Evolutionary conservation across 1,140 invertebrate species (phyloP).

Genomic region (Eriocheir sinensis): DNA sequence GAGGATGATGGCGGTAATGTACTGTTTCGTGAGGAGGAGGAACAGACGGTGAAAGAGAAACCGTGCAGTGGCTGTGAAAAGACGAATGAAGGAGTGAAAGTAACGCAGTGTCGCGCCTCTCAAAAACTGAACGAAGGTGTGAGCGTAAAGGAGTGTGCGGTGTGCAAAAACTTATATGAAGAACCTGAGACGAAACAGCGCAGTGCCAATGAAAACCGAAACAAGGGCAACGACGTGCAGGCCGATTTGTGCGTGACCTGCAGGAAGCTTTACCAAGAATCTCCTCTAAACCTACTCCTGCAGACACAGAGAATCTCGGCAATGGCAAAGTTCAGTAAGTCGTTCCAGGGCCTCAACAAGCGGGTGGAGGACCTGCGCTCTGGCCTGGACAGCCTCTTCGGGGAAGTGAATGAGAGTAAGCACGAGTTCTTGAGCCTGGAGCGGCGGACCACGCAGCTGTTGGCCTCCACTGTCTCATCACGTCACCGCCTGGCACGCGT

Average conservation of each 20-base stretch:
- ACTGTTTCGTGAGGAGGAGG: too few relatives aligned
- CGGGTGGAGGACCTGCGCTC: conserved; percentile 26
- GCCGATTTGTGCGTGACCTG: not conserved
- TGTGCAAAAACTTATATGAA: not conserved
- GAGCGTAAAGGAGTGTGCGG: not conserved
- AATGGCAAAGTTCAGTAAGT: not conserved
- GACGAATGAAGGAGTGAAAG: not conserved
- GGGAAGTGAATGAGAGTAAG: conserved; percentile 35
- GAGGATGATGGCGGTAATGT: not conserved
- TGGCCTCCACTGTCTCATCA: not conserved
- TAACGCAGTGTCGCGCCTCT: too few relatives aligned
- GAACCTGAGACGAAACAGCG: not conserved
- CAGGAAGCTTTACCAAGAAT: not conserved
- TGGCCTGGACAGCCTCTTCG: not conserved
- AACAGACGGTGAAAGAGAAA: not conserved
- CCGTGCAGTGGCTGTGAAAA: not conserved
- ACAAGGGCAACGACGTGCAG: too few relatives aligned
- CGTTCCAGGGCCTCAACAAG: not conserved
- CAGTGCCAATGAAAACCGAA: too few relatives aligned
- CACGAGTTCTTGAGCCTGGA: conserved; percentile 29
- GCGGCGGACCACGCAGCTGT: not conserved
- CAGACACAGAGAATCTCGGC: not conserved
- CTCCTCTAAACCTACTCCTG: not conserved
- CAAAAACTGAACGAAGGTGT: too few relatives aligned
- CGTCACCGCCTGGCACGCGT: not conserved